Evolutionary conservation across 2,888 invertebrate genomes (phyloP).

Genomic region (Odontothrips loti): DNA sequence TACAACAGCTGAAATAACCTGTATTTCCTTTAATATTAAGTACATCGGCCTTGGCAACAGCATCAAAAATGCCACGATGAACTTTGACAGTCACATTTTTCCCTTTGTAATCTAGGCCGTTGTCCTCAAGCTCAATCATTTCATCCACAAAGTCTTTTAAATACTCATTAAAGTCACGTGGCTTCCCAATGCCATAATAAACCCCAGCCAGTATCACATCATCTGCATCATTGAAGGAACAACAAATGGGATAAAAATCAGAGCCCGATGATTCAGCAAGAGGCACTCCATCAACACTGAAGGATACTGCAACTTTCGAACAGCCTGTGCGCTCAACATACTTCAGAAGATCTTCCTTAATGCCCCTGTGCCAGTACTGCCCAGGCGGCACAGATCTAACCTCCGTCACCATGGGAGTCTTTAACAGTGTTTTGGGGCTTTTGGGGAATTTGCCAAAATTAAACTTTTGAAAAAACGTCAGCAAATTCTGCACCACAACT

Average conservation of each 20-base stretch:
- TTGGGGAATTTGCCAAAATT: no score
- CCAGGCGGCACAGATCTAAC: no score
- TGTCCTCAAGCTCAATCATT: background rate
- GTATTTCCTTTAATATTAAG: background rate
- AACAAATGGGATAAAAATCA: background rate
- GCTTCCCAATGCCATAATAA: background rate
- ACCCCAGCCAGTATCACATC: background rate
- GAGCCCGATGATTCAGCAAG: background rate
- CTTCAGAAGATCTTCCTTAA: no score
- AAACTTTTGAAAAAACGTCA: no score
- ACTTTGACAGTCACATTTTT: background rate
- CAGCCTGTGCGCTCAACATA: background rate
- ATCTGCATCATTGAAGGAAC: background rate
- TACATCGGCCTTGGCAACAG: background rate
- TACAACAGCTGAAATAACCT: background rate
- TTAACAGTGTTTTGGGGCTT: no score
- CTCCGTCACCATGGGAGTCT: no score
- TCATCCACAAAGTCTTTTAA: background rate
- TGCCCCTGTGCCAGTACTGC: no score
- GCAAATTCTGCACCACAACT: no score
- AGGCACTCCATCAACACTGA: background rate
- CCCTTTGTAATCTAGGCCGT: no score
- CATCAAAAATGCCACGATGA: background rate
- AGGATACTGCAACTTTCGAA: background rate
- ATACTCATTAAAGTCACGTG: background rate